phyloP scores from a whole-genome alignment of 2,888 invertebrate genomes.

The Drosophila diplacantha region DNA sequence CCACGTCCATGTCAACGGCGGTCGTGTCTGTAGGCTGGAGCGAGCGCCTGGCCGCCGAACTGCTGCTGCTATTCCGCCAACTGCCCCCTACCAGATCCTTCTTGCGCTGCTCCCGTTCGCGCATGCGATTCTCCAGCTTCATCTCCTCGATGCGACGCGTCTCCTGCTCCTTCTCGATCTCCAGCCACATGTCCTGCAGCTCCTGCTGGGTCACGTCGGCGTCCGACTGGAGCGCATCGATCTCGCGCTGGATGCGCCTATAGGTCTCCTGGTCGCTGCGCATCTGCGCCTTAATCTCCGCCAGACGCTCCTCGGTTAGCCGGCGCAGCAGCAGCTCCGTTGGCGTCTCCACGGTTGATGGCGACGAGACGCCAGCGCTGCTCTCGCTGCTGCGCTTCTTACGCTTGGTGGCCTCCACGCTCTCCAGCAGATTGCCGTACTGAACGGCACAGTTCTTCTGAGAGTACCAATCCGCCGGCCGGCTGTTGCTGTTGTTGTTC shows the following conservation, averaged over 20 bases:
- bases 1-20: constrained; percentile 72
- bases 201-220: constrained; percentile 83
- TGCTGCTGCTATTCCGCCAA: constrained; percentile 78
- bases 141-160: constrained; percentile 83
- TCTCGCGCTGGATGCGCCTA: constrained; percentile 82
- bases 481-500: constrained; percentile 70
- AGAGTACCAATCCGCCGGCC: constrained; percentile 89
- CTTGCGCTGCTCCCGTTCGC: constrained; percentile 82
- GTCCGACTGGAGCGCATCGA: constrained; percentile 79
- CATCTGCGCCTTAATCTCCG: constrained; percentile 85
- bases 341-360: constrained; percentile 80
- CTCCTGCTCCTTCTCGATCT: constrained; percentile 85
- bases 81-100: constrained; percentile 81
- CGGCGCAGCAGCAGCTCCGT: constrained; percentile 88
- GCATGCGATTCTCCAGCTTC: constrained; percentile 73
- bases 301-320: constrained; percentile 86
- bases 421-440: constrained; percentile 92
- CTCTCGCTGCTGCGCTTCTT: constrained; percentile 61
- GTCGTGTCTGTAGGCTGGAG: constrained; percentile 60
- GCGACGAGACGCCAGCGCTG: constrained; percentile 53
- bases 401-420: constrained; percentile 85
- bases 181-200: constrained; percentile 85
- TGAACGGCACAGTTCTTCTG: constrained; percentile 94
- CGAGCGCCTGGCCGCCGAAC: constrained; percentile 16
- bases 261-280: constrained; percentile 86